A percentile compares a stretch with the other conserved stretches of the same genome.
Evolutionary conservation across 2,797 vertebrate species (phyloP).

Genomic region (Synaphobranchus kaupii): DNA sequence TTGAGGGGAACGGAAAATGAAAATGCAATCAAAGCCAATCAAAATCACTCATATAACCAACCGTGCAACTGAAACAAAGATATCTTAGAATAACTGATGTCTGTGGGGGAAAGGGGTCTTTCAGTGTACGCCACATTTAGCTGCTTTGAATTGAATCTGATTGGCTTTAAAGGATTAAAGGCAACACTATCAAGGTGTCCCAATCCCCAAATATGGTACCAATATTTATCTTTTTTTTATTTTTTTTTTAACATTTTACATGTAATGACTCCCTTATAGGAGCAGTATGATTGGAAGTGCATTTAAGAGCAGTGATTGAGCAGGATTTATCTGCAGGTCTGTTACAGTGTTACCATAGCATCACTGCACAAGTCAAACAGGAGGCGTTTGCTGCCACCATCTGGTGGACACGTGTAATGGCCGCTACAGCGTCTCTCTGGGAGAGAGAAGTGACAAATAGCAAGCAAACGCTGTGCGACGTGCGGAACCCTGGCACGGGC

Average conservation of each 20-base stretch:
- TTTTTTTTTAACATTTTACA: no score
- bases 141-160: constrained; percentile 41
- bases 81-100: constrained; percentile 47
- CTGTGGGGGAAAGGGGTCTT: constrained; percentile 25
- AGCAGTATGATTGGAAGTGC: background rate
- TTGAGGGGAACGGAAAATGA: background rate
- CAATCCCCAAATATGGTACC: constrained; percentile 27
- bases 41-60: constrained; percentile 30
- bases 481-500: background rate
- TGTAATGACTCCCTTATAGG: background rate
- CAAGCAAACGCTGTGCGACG: background rate
- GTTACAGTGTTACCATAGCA: background rate
- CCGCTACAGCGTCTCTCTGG: background rate
- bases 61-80: background rate
- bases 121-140: constrained; percentile 34
- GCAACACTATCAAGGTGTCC: constrained; percentile 33
- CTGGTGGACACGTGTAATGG: constrained; percentile 52
- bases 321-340: background rate
- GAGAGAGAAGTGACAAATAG: background rate
- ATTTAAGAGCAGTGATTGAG: constrained; percentile 21
- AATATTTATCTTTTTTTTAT: no score
- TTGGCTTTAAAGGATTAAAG: constrained; percentile 38
- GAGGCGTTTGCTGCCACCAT: constrained; percentile 65
- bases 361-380: background rate
- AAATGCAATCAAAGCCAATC: constrained; percentile 9